Percentiles rank a stretch among this genome's conserved stretches.
Evolutionary conservation across 2,888 invertebrate genomes (phyloP).

Genomic region (Mythimna vitellina): DNA sequence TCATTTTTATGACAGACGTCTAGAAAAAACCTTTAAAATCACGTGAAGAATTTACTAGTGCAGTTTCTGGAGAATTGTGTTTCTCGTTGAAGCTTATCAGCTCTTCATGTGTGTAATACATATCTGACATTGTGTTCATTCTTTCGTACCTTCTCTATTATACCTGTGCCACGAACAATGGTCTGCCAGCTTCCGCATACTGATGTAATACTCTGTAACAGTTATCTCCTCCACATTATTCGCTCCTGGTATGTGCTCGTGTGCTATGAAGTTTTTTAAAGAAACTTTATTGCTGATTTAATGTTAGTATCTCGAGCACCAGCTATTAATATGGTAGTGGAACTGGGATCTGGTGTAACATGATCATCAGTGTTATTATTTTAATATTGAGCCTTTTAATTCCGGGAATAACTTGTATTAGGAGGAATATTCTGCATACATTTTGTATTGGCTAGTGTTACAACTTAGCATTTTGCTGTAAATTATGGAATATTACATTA

Average conservation of each 20-base stretch:
- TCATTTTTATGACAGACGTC: not conserved
- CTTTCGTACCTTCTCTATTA: conserved; percentile 39
- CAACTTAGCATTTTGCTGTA: not conserved
- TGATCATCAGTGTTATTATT: conserved; percentile 35
- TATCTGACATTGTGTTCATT: not conserved
- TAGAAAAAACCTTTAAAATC: not conserved
- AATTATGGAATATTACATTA: not conserved
- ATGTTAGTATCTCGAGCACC: conserved; percentile 37
- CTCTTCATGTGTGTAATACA: not conserved
- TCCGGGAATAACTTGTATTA: not conserved
- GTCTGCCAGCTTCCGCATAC: conserved; percentile 77
- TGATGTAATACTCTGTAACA: conserved; percentile 69
- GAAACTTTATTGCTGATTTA: conserved; percentile 52
- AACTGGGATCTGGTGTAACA: conserved; percentile 32
- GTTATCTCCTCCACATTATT: conserved; percentile 50
- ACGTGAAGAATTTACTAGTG: not conserved
- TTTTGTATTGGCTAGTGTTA: not conserved
- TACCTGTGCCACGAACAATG: conserved; percentile 62
- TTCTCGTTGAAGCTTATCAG: no score
- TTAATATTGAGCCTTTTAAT: conserved; percentile 4
- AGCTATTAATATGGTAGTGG: conserved; percentile 46
- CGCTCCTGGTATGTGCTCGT: conserved; percentile 53
- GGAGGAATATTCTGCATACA: not conserved
- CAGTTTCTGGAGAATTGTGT: not conserved
- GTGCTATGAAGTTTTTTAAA: conserved; percentile 43